Conservation (phyloP, 2,113 vertebrate genomes). For the Perca fluviatilis region DNA sequence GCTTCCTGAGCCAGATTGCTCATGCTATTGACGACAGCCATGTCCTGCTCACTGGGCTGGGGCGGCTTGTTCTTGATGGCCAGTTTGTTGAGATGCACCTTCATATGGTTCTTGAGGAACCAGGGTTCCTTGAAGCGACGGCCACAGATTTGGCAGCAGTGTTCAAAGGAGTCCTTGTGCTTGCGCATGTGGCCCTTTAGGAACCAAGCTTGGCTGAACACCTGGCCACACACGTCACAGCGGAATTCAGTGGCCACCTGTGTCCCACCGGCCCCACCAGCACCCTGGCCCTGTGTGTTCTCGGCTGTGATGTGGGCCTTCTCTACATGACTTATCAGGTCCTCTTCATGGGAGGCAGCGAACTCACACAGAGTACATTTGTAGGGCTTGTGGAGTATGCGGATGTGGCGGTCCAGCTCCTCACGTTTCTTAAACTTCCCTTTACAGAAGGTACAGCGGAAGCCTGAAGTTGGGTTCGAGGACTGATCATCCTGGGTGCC, state of each 20-base stretch:
- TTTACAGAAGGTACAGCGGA: constrained; percentile 98
- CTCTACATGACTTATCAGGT: constrained; percentile 97
- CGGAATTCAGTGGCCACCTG: constrained; percentile 94
- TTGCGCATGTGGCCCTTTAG: constrained; percentile 99
- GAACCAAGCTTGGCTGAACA: constrained; percentile 99
- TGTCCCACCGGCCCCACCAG: constrained; percentile 85
- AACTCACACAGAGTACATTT: constrained; percentile 99
- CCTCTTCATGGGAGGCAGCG: constrained; percentile 96
- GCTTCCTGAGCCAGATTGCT: constrained; percentile 94
- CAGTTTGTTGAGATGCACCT: constrained; percentile 98
- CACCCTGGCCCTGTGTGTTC: constrained; percentile 91
- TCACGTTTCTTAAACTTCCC: constrained; percentile 99
- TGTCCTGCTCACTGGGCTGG: constrained; percentile 81
- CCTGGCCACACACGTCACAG: constrained; percentile 96
- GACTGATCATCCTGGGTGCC: constrained; percentile 89
- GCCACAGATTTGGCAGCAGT: constrained; percentile 98
- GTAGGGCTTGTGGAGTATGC: constrained; percentile 99
- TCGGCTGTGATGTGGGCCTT: constrained; percentile 98
- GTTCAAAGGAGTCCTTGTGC: constrained; percentile 99
- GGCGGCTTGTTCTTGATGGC: constrained; percentile 96
- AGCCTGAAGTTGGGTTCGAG: constrained; percentile 88
- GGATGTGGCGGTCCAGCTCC: constrained; percentile 96
- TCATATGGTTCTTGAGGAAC: constrained; percentile 99
- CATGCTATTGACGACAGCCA: constrained; percentile 85
- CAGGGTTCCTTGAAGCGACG: constrained; percentile 99